Percentiles rank a stretch among this genome's conserved stretches.
These are phyloP conservation scores for Protobothrops mucrosquamatus DNA, from an alignment of 2,113 vertebrate species.

Conservation along the genomic window DNA sequence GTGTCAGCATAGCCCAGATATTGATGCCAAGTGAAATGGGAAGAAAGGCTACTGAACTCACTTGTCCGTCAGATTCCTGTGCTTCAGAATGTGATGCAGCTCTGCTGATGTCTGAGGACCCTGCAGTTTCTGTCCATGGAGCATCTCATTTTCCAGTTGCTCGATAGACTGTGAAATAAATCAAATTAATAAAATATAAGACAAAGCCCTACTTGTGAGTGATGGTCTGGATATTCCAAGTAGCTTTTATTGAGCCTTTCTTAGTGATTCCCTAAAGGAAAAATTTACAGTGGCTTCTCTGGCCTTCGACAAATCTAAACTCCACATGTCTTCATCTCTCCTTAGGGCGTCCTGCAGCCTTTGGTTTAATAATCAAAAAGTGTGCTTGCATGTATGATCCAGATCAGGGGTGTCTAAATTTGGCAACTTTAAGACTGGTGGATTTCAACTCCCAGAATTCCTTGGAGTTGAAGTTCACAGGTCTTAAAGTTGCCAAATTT, in stretches of 20 bases:
- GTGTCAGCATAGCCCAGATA: not conserved
- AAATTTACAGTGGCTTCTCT: not conserved
- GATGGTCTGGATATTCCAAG: not conserved
- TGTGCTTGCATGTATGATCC: not conserved
- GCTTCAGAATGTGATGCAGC: conserved; percentile 83
- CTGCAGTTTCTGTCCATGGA: conserved; percentile 97
- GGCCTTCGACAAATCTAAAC: not conserved
- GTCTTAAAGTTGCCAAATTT: not conserved
- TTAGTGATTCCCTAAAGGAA: too few relatives aligned
- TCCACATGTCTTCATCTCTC: not conserved
- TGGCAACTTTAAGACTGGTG: not conserved
- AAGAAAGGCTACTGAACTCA: conserved; percentile 64
- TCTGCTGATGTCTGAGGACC: conserved; percentile 91
- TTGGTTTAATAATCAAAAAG: not conserved
- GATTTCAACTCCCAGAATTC: not conserved
- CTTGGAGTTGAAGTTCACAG: not conserved
- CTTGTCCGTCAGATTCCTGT: conserved; percentile 86
- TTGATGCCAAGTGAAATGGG: not conserved
- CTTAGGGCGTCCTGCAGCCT: not conserved
- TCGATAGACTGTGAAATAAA: conserved; percentile 87
- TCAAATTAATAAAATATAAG: too few relatives aligned
- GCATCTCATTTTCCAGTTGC: conserved; percentile 92
- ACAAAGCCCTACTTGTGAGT: not conserved
- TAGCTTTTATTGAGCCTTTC: not conserved
- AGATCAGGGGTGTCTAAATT: not conserved